Percentiles rank a stretch among this genome's conserved stretches.
These are phyloP conservation scores for Rhogogaster chlorosoma DNA, from an alignment of 2,888 invertebrate genomes.

Conservation along the genomic window DNA sequence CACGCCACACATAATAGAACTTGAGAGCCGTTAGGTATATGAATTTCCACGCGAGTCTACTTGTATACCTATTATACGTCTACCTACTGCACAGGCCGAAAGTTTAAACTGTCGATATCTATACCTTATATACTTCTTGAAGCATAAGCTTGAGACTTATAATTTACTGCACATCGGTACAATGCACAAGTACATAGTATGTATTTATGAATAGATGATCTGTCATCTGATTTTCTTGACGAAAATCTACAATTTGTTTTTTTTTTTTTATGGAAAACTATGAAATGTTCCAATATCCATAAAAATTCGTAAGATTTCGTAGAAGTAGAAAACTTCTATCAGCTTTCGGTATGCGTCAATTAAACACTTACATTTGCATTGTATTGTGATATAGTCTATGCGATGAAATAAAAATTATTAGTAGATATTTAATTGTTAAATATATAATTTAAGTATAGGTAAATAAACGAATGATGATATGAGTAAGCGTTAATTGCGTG, in stretches of 20 bases:
- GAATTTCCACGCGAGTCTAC: constrained; percentile 27
- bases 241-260: constrained; percentile 19
- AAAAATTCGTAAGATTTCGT: too few relatives aligned
- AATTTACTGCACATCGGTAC: background rate
- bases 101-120: constrained; percentile 7
- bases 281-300: too few relatives aligned
- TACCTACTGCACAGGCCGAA: background rate
- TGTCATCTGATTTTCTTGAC: constrained; percentile 6
- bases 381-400: background rate
- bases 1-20: background rate
- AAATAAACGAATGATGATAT: background rate
- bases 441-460: background rate
- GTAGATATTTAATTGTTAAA: background rate
- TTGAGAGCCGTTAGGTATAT: constrained; percentile 27
- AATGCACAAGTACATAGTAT: background rate
- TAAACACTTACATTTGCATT: too few relatives aligned
- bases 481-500: background rate
- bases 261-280: too few relatives aligned
- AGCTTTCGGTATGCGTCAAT: too few relatives aligned
- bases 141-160: background rate
- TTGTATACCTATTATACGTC: background rate
- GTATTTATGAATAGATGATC: background rate
- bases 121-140: background rate
- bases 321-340: too few relatives aligned
- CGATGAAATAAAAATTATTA: background rate